These are phyloP conservation scores for Sinosuthora webbiana DNA, from an alignment of 2,113 vertebrate species.

Conservation along the genomic window DNA sequence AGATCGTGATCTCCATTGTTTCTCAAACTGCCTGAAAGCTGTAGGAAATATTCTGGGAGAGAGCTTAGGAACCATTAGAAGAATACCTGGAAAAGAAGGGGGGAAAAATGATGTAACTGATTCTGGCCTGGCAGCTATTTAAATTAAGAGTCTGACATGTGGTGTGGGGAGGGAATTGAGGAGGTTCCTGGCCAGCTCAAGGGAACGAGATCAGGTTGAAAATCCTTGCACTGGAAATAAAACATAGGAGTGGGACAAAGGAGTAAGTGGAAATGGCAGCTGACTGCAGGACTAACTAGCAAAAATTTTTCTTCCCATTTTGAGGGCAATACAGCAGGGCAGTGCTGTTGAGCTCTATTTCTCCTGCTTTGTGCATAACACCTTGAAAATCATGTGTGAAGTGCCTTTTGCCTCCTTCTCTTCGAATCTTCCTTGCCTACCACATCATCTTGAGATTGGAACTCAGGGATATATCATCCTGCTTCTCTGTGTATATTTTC, in stretches of 20 bases:
- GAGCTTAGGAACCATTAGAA: not conserved
- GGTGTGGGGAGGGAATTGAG: not conserved
- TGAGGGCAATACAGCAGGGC: not conserved
- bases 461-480: not conserved
- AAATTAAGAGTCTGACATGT: not conserved
- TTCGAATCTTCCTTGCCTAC: not conserved
- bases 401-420: not conserved
- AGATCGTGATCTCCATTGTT: not conserved
- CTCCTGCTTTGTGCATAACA: not conserved
- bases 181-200: not conserved
- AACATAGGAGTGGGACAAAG: not conserved
- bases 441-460: not conserved
- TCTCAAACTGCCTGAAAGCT: not conserved
- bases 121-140: not conserved
- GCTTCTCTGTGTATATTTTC: not conserved
- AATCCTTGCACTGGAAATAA: not conserved
- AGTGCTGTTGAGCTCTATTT: not conserved
- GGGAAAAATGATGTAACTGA: not conserved
- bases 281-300: not conserved
- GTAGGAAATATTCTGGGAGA: not conserved
- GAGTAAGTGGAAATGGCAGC: not conserved
- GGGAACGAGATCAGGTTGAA: not conserved
- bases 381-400: not conserved
- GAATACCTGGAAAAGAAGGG: conserved; percentile 31
- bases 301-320: not conserved